Percentiles rank a stretch among this genome's conserved stretches.
These are phyloP conservation scores for Oscheius sp. DNA, from an alignment of 2,888 invertebrate species.

Conservation along the genomic window DNA sequence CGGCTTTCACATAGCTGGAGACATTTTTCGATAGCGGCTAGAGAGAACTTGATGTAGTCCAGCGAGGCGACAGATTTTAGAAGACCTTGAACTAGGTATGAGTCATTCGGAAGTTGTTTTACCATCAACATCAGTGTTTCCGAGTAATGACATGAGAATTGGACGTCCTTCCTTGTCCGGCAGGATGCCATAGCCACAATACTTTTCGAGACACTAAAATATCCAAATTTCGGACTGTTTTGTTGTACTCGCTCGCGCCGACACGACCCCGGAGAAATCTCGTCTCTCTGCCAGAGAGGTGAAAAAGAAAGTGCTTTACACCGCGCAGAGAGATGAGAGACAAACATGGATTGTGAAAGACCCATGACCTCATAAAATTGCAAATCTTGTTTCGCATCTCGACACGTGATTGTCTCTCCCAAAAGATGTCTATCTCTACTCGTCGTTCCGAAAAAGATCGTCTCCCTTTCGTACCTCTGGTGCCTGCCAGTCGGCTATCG, in stretches of 20 bases:
- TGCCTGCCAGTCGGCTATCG: slow-evolving; percentile 69
- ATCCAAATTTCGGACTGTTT: background rate
- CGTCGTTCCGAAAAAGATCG: background rate
- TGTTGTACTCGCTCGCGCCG: background rate
- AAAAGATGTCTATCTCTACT: background rate
- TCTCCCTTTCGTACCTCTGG: slow-evolving; percentile 63
- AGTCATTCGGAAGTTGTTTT: background rate
- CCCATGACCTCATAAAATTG: slow-evolving; percentile 10
- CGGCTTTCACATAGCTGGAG: slow-evolving; percentile 66
- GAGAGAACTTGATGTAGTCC: slow-evolving; percentile 73
- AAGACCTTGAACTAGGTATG: slow-evolving; percentile 56
- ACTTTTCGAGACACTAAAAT: slow-evolving; percentile 72
- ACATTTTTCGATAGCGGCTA: slow-evolving; percentile 72
- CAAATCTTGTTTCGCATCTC: slow-evolving; percentile 27
- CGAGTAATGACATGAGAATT: slow-evolving; percentile 72
- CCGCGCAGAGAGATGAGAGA: background rate
- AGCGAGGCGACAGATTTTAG: slow-evolving; percentile 70
- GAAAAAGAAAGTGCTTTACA: slow-evolving; percentile 30
- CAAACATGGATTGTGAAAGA: slow-evolving; percentile 20
- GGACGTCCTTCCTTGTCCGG: slow-evolving; percentile 72
- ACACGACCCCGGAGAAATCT: slow-evolving; percentile 13
- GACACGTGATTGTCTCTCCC: slow-evolving; percentile 7
- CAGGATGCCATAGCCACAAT: slow-evolving; percentile 72
- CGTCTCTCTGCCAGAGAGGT: slow-evolving; percentile 1
- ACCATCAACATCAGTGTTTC: slow-evolving; percentile 73